These are phyloP conservation scores for Luperina testacea DNA, from an alignment of 2,888 invertebrate genomes.

Conservation along the genomic window DNA sequence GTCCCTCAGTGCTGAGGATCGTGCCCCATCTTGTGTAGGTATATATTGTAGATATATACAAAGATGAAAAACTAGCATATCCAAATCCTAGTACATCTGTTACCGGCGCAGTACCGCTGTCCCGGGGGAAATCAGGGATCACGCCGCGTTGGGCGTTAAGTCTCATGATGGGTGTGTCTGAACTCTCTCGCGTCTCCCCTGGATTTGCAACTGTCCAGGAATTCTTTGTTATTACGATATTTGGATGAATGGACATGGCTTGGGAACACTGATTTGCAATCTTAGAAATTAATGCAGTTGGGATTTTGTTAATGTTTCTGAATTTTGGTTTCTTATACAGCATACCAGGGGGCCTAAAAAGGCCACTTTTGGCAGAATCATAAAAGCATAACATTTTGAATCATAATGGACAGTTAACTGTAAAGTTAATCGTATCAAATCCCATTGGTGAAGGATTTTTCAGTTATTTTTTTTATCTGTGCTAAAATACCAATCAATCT, in stretches of 20 bases:
- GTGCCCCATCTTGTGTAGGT: background rate
- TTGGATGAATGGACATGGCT: slow-evolving; percentile 34
- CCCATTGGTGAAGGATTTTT: too few relatives aligned
- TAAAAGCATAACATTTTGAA: too few relatives aligned
- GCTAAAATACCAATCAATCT: too few relatives aligned
- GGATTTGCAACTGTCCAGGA: slow-evolving; percentile 64
- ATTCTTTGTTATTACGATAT: slow-evolving; percentile 64
- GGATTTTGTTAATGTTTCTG: background rate
- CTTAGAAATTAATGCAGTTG: background rate
- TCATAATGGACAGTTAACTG: too few relatives aligned
- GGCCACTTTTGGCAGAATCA: too few relatives aligned
- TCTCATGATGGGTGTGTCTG: slow-evolving; percentile 78
- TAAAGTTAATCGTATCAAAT: too few relatives aligned
- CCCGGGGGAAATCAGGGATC: slow-evolving; percentile 83
- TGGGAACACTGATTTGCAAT: background rate
- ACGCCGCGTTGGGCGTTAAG: slow-evolving; percentile 78
- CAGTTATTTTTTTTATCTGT: too few relatives aligned
- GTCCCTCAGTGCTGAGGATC: background rate
- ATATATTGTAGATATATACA: background rate
- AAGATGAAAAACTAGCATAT: slow-evolving; percentile 56
- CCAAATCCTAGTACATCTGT: slow-evolving; percentile 57
- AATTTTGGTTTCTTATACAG: background rate
- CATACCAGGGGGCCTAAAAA: background rate
- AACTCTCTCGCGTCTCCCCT: slow-evolving; percentile 56
- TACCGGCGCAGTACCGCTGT: slow-evolving; percentile 61